phyloP scores from a whole-genome alignment of 1,140 invertebrate species.

The Lasioglossum baleicum region DNA sequence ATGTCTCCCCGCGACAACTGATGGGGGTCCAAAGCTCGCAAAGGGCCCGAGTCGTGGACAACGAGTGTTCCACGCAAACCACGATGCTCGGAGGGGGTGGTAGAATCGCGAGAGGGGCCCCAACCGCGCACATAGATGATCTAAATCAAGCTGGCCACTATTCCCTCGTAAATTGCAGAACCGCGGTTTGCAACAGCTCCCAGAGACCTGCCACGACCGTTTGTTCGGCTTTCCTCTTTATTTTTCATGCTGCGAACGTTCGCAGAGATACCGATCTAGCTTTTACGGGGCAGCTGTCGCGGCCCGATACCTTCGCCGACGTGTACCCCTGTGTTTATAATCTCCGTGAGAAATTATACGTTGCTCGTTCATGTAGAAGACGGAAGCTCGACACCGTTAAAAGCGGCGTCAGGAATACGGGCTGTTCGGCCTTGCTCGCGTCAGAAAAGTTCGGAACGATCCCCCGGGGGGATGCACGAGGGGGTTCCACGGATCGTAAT shows the following conservation, averaged over 20 bases:
- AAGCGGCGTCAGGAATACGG: not conserved
- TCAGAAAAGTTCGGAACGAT: slow-evolving; percentile 4
- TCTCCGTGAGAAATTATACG: slow-evolving; percentile 5
- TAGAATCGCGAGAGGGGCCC: not conserved
- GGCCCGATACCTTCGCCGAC: not conserved
- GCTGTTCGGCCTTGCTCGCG: not conserved
- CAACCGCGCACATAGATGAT: not conserved
- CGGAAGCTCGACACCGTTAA: slow-evolving; percentile 31
- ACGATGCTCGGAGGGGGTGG: not conserved
- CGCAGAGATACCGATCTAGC: slow-evolving; percentile 29
- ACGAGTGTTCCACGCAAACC: too few relatives aligned
- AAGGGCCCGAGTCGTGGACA: too few relatives aligned
- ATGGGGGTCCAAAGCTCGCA: too few relatives aligned
- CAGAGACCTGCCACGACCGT: not conserved
- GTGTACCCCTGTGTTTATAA: slow-evolving; percentile 21
- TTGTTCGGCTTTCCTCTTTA: slow-evolving; percentile 6
- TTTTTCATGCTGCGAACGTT: slow-evolving; percentile 14
- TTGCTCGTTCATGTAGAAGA: slow-evolving; percentile 3
- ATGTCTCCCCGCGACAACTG: too few relatives aligned
- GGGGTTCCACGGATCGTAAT: not conserved
- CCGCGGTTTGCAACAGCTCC: too few relatives aligned
- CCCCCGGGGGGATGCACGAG: not conserved
- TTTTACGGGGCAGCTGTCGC: slow-evolving; percentile 35
- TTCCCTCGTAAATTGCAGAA: slow-evolving; percentile 4
- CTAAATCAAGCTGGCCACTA: not conserved